phyloP scores from a whole-genome alignment of 2,797 vertebrate species.

The Lagodon rhomboides region DNA sequence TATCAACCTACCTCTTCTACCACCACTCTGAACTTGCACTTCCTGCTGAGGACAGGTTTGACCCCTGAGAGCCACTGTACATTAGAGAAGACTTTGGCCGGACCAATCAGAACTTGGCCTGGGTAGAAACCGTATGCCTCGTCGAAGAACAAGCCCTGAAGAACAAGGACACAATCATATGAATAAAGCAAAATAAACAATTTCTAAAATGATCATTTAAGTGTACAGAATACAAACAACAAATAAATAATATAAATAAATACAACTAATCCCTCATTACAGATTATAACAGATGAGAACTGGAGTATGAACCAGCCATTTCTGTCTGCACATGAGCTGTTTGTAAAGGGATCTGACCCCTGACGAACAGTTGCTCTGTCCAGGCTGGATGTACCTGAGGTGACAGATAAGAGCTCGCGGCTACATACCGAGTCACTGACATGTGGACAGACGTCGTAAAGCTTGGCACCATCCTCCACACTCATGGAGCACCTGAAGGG shows the following conservation, averaged over 20 bases:
- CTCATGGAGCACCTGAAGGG: slow-evolving; percentile 96
- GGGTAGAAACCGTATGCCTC: slow-evolving; percentile 98
- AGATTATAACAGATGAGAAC: not conserved
- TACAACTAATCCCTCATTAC: not conserved
- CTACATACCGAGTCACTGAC: slow-evolving; percentile 94
- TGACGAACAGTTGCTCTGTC: slow-evolving; percentile 7
- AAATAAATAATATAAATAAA: not conserved
- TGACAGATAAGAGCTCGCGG: not conserved
- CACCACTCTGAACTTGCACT: slow-evolving; percentile 98
- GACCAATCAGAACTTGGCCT: slow-evolving; percentile 97
- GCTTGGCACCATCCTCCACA: slow-evolving; percentile 96
- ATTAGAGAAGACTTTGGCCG: slow-evolving; percentile 96
- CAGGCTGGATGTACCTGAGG: slow-evolving; percentile 1
- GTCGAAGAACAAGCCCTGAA: slow-evolving; percentile 96
- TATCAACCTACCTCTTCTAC: slow-evolving; percentile 92
- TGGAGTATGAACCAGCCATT: not conserved
- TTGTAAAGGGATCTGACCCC: not conserved
- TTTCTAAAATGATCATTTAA: not conserved
- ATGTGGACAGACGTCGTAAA: slow-evolving; percentile 96
- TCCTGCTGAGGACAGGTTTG: slow-evolving; percentile 96
- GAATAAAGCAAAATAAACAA: not conserved
- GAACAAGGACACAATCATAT: slow-evolving; percentile 2
- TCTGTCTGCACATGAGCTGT: not conserved
- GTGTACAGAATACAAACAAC: not conserved
- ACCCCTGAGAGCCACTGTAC: slow-evolving; percentile 98